A percentile compares a stretch with the other conserved stretches of the same genome.
These are phyloP conservation scores for Oligia fasciuncula DNA, from an alignment of 2,888 invertebrate genomes.

Conservation along the genomic window DNA sequence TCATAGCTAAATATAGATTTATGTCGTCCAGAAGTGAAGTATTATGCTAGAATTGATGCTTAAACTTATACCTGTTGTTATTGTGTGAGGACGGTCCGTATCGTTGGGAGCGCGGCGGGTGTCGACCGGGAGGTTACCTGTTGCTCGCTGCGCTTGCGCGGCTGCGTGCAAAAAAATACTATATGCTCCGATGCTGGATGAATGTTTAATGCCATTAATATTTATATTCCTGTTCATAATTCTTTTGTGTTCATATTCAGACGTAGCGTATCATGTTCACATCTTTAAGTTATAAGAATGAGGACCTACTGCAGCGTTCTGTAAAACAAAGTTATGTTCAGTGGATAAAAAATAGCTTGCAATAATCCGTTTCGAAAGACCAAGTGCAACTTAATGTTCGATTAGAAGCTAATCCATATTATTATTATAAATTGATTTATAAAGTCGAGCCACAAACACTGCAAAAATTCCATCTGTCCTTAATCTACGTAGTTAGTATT, in stretches of 20 bases:
- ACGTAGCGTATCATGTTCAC: slow-evolving; percentile 42
- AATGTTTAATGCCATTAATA: slow-evolving; percentile 61
- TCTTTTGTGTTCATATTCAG: slow-evolving; percentile 52
- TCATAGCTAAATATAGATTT: slow-evolving; percentile 11
- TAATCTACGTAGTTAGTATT: slow-evolving; percentile 13
- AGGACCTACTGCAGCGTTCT: slow-evolving; percentile 28
- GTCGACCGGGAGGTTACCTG: slow-evolving; percentile 68
- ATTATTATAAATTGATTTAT: slow-evolving; percentile 11
- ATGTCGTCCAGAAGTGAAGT: slow-evolving; percentile 1
- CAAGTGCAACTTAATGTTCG: neutral
- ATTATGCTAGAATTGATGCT: slow-evolving; percentile 7
- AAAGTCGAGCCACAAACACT: neutral
- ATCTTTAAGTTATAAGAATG: slow-evolving; percentile 40
- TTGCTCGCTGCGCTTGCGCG: slow-evolving; percentile 57
- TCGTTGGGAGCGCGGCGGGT: slow-evolving; percentile 59
- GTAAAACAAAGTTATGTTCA: slow-evolving; percentile 1
- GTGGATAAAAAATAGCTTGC: slow-evolving; percentile 7
- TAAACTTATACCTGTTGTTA: slow-evolving; percentile 62
- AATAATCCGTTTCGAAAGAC: slow-evolving; percentile 2
- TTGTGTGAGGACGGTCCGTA: slow-evolving; percentile 63
- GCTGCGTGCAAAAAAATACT: slow-evolving; percentile 67
- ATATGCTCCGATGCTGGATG: slow-evolving; percentile 60
- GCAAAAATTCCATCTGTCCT: neutral
- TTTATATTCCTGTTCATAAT: slow-evolving; percentile 54
- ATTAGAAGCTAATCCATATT: slow-evolving; percentile 6